Base-by-base conservation (phyloP, 2,797 vertebrate species). In the Lepidocolaptes lacrymiger region DNA sequence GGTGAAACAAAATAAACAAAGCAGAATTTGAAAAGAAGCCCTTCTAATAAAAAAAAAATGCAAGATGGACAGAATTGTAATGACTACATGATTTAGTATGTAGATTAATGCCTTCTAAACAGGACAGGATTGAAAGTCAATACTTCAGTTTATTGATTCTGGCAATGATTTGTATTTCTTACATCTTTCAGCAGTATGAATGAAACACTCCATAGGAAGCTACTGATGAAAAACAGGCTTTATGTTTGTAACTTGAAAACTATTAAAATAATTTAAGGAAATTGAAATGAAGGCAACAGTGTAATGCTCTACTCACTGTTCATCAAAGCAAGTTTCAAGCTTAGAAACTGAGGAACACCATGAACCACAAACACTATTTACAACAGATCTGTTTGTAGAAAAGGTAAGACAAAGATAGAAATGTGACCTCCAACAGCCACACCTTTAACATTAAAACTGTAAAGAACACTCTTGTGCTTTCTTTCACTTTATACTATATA, bases 71-170 rank as follows among this genome's bases (percentile, higher is more conserved):
- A 95, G 90, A 94, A 93, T 54, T 85, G 54, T 89, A 96, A 97
- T 20, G 76, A 79, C 92, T 84, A 91, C 79, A 81, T 85, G 93
- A 95, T 94, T 95, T 71, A 88, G 62, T 55, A 87, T 58, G 49
- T 46, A 94, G 96, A 96, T 95, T 93, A 89, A 96, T 83, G 69
- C n/a, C 85, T 96, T 93, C 67, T 86, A 93, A 96, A 96, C 75
- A 62, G 43, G 51, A 83, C 82, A 61, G n/a, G n/a, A 97, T 88
- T 94, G 88, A 96, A 97, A 94, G 84, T 83, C 95, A 95, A 89
- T 95, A 95, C 80, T 96, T 97, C 83, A 95, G 68, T 87, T 85
- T 94, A 97, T 95, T 62, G 16, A 95, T 93, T 94, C 63, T 94
- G 88, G 80, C 85, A 69, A 90, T 52, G 72, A 91, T 96, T 93